A percentile compares a stretch with the other conserved stretches of the same genome.
phyloP scores from a whole-genome alignment of 2,888 invertebrate genomes.

The Megalurothrips usitatus region DNA sequence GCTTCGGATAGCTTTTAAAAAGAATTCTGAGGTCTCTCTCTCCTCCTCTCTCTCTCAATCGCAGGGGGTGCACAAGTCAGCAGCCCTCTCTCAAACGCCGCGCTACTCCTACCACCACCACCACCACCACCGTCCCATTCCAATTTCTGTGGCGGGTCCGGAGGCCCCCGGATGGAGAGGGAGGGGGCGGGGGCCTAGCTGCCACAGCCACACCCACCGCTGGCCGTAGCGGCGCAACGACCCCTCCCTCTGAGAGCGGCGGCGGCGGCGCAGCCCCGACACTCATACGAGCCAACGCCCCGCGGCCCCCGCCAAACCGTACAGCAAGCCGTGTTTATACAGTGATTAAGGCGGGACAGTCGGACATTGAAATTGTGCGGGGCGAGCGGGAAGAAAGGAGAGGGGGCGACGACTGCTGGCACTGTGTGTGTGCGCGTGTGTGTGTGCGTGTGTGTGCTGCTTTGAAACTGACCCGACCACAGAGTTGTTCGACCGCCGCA shows the following conservation, averaged over 20 bases:
- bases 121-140: neutral
- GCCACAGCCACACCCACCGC: too few relatives aligned
- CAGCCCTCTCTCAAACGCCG: neutral
- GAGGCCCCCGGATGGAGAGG: too few relatives aligned
- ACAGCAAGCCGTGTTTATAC: neutral
- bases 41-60: neutral
- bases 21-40: neutral
- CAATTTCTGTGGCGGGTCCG: too few relatives aligned
- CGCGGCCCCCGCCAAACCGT: too few relatives aligned
- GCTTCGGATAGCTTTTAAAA: neutral
- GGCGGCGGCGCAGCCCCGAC: too few relatives aligned
- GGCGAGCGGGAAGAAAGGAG: neutral
- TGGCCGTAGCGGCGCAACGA: too few relatives aligned
- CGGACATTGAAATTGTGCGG: too few relatives aligned
- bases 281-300: too few relatives aligned
- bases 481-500: neutral
- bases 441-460: neutral
- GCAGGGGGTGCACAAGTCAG: neutral
- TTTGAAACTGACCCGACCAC: constrained; percentile 7
- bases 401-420: neutral
- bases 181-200: too few relatives aligned
- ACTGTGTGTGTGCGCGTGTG: too few relatives aligned
- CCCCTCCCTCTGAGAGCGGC: too few relatives aligned
- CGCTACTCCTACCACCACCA: neutral
- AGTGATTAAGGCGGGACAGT: neutral